Evolutionary conservation across 1,140 invertebrate species (phyloP).

Genomic region (Vanessa tameamea): DNA sequence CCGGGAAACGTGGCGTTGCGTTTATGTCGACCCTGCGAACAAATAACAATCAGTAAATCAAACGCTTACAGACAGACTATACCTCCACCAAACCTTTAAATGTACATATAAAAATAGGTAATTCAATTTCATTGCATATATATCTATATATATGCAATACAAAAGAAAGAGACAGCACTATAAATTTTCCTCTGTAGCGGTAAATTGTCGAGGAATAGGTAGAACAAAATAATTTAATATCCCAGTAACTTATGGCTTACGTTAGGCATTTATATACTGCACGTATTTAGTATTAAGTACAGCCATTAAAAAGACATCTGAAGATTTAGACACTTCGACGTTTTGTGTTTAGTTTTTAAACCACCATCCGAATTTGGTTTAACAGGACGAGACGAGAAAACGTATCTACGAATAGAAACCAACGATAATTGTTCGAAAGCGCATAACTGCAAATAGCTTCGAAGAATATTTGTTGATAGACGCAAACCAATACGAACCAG

Average conservation of each 20-base stretch:
- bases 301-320: neutral
- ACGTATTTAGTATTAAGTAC: neutral
- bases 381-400: slow-evolving; percentile 18
- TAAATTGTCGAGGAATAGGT: no score
- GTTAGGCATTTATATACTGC: neutral
- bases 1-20: slow-evolving; percentile 90
- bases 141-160: no score
- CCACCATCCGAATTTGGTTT: slow-evolving; percentile 20
- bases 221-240: no score
- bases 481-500: slow-evolving; percentile 27
- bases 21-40: slow-evolving; percentile 86
- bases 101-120: no score
- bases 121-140: no score
- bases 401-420: slow-evolving; percentile 44
- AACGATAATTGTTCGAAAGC: slow-evolving; percentile 68
- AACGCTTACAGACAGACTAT: no score
- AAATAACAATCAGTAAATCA: slow-evolving; percentile 28
- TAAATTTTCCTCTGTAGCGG: no score
- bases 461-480: slow-evolving; percentile 42
- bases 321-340: neutral
- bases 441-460: slow-evolving; percentile 43
- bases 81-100: no score
- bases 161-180: no score
- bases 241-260: no score
- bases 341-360: slow-evolving; percentile 17